These are phyloP conservation scores for Tachina lurida DNA, from an alignment of 2,888 invertebrate genomes.

Conservation along the genomic window DNA sequence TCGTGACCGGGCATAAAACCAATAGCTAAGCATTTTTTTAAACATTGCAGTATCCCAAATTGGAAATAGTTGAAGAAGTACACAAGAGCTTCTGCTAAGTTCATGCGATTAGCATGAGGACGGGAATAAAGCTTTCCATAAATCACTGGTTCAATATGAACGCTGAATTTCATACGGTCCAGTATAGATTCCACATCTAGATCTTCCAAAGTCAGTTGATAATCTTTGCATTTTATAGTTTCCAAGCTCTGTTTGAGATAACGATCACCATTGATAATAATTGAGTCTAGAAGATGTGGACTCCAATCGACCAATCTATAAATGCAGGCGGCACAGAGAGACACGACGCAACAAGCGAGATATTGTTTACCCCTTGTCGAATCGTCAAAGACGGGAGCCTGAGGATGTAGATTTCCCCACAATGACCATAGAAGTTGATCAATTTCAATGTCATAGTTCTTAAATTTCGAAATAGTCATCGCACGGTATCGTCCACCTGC, in stretches of 20 bases:
- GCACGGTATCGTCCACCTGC: constrained; percentile 78
- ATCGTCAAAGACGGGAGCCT: constrained; percentile 84
- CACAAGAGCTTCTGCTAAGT: constrained; percentile 85
- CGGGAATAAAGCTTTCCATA: constrained; percentile 85
- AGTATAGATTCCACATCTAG: constrained; percentile 84
- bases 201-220: constrained; percentile 85
- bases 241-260: constrained; percentile 84
- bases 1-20: constrained; percentile 82
- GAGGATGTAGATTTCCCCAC: constrained; percentile 87
- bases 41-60: constrained; percentile 85
- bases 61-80: constrained; percentile 85
- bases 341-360: constrained; percentile 85
- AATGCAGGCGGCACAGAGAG: constrained; percentile 85
- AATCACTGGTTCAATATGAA: constrained; percentile 84
- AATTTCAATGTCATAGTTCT: constrained; percentile 87
- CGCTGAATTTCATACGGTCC: constrained; percentile 85
- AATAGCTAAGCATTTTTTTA: constrained; percentile 84
- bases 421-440: constrained; percentile 87
- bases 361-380: constrained; percentile 86
- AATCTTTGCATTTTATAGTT: constrained; percentile 84
- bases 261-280: constrained; percentile 85
- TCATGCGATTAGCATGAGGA: constrained; percentile 84
- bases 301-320: constrained; percentile 87
- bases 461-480: constrained; percentile 83
- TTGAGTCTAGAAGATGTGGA: constrained; percentile 85